These are phyloP conservation scores for Anseranas semipalmata DNA, from an alignment of 2,113 vertebrate genomes.

Conservation along the genomic window DNA sequence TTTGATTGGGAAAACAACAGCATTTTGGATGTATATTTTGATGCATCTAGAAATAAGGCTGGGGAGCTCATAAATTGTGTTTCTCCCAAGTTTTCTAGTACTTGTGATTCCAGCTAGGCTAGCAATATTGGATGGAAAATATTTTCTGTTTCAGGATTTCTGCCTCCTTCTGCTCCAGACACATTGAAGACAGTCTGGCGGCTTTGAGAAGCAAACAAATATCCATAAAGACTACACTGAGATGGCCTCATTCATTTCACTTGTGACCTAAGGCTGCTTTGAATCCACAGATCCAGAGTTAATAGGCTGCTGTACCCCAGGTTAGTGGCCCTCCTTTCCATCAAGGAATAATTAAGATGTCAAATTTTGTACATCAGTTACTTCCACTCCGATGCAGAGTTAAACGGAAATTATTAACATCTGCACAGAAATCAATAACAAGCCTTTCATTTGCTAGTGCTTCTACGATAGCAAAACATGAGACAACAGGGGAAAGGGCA, in stretches of 20 bases:
- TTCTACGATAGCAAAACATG: constrained; percentile 45
- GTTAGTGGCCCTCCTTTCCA: constrained; percentile 17
- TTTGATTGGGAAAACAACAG: neutral
- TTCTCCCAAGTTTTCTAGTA: neutral
- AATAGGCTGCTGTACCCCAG: neutral
- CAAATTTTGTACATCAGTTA: constrained; percentile 18
- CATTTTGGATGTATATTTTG: neutral
- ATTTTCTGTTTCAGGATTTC: neutral
- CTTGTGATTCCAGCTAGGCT: neutral
- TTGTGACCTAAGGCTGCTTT: neutral
- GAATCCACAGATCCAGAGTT: constrained; percentile 18
- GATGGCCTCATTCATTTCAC: neutral
- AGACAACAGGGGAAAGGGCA: neutral
- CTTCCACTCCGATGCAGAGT: neutral
- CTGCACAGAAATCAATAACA: constrained; percentile 64
- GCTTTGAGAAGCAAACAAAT: neutral
- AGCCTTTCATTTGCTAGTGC: constrained; percentile 34
- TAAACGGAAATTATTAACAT: constrained; percentile 56
- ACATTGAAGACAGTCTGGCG: neutral
- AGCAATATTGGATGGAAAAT: neutral
- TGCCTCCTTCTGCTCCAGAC: neutral
- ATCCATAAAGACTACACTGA: neutral
- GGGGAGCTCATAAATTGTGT: neutral
- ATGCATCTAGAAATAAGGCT: neutral
- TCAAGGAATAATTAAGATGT: constrained; percentile 56